Evolutionary conservation across 1,140 invertebrate species (phyloP).

Genomic region (Eurosta solidaginis): DNA sequence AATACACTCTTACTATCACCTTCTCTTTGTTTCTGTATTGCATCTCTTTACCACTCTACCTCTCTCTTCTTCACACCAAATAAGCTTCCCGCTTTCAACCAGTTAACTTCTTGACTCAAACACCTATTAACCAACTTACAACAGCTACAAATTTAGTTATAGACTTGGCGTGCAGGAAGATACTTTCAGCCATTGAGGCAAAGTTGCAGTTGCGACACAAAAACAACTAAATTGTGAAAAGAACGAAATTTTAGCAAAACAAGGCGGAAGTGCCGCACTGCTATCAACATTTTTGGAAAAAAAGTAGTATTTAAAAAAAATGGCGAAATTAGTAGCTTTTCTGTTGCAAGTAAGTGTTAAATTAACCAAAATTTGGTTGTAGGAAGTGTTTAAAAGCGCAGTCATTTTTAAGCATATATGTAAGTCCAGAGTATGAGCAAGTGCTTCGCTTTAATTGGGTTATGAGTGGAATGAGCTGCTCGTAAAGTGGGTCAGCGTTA

Average conservation of each 20-base stretch:
- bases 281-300: background rate
- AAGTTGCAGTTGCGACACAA: background rate
- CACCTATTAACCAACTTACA: slow-evolving; percentile 29
- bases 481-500: background rate
- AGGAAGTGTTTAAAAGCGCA: background rate
- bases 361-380: background rate
- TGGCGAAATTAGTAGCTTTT: slow-evolving; percentile 4
- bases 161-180: slow-evolving; percentile 13
- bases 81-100: background rate
- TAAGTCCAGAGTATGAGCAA: too few relatives aligned
- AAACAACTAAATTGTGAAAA: background rate
- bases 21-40: slow-evolving; percentile 23
- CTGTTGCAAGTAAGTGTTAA: slow-evolving; percentile 16
- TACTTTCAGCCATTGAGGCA: background rate
- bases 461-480: background rate
- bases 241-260: background rate
- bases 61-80: background rate
- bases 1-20: background rate
- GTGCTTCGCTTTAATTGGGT: background rate
- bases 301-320: background rate
- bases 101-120: background rate
- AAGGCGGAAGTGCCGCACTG: background rate
- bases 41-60: background rate
- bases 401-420: too few relatives aligned
- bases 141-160: slow-evolving; percentile 26